Percentiles rank a stretch among this genome's conserved stretches.
Conservation (phyloP, 2,888 invertebrate genomes). For the Pterostichus niger region DNA sequence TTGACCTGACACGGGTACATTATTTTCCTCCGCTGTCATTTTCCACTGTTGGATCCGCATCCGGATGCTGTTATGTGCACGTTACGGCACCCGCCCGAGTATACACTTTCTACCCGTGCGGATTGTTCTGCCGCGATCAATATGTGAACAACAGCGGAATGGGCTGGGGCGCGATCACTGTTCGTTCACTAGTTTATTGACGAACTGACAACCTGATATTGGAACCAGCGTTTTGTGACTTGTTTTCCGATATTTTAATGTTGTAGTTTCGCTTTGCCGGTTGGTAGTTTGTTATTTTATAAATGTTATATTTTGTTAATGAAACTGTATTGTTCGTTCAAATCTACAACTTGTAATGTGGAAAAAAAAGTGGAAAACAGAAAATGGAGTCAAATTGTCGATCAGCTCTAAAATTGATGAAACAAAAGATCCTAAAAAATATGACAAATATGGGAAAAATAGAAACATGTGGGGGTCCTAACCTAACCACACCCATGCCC, state of each 20-base stretch:
- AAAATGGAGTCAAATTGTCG: too few relatives aligned
- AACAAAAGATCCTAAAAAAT: too few relatives aligned
- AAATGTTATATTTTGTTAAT: too few relatives aligned
- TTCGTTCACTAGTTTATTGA: neutral
- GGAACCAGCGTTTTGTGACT: slow-evolving; percentile 12
- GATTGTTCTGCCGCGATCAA: slow-evolving; percentile 11
- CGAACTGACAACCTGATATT: slow-evolving; percentile 5
- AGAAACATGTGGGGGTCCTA: too few relatives aligned
- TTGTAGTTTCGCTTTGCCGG: neutral
- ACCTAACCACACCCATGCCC: too few relatives aligned
- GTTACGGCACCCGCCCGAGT: neutral
- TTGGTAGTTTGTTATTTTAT: neutral
- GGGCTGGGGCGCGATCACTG: neutral
- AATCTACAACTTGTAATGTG: too few relatives aligned
- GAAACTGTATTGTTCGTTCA: too few relatives aligned
- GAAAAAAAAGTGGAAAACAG: too few relatives aligned
- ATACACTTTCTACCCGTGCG: slow-evolving; percentile 3
- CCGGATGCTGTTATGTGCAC: slow-evolving; percentile 45
- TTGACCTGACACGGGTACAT: slow-evolving; percentile 56
- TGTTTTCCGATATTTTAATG: slow-evolving; percentile 14
- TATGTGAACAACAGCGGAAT: neutral
- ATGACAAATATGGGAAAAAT: too few relatives aligned
- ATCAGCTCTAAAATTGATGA: too few relatives aligned
- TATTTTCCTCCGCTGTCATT: slow-evolving; percentile 57
- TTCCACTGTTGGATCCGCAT: slow-evolving; percentile 57